Percentiles rank a stretch among this genome's conserved stretches.
phyloP scores from a whole-genome alignment of 1,140 invertebrate species.

The Drosophila carrolli region DNA sequence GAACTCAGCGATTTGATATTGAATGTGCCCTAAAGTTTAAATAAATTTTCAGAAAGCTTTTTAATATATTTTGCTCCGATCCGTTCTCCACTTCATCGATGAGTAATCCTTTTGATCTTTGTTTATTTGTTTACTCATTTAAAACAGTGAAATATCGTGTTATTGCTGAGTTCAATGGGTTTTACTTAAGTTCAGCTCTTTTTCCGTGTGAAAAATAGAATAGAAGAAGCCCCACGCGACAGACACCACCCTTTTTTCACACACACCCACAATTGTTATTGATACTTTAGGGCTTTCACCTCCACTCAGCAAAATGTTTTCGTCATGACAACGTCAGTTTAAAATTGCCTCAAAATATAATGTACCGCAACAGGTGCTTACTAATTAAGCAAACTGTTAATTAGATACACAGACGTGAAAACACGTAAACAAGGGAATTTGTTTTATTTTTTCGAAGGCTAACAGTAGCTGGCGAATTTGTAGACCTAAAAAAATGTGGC shows the following conservation, averaged over 20 bases:
- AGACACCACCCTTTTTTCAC: constrained; percentile 25
- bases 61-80: neutral
- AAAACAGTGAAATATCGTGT: constrained; percentile 34
- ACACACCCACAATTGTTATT: constrained; percentile 67
- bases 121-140: constrained; percentile 54
- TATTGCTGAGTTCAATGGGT: constrained; percentile 16
- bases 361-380: constrained; percentile 58
- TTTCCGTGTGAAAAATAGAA: constrained; percentile 51
- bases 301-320: constrained; percentile 56
- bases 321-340: constrained; percentile 37
- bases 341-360: constrained; percentile 39
- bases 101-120: constrained; percentile 16
- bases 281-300: constrained; percentile 77
- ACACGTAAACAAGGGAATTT: constrained; percentile 46
- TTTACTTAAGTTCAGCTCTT: constrained; percentile 12
- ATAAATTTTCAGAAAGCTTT: neutral
- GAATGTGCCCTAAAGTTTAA: no score
- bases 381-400: constrained; percentile 67
- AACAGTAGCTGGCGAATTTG: constrained; percentile 21
- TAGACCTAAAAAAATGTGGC: constrained; percentile 14
- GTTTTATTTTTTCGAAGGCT: constrained; percentile 40
- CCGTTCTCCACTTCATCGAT: neutral
- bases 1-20: no score
- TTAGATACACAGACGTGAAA: constrained; percentile 32
- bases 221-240: constrained; percentile 55